phyloP scores from a whole-genome alignment of 2,797 vertebrate genomes.

The Urophycis tenuis region DNA sequence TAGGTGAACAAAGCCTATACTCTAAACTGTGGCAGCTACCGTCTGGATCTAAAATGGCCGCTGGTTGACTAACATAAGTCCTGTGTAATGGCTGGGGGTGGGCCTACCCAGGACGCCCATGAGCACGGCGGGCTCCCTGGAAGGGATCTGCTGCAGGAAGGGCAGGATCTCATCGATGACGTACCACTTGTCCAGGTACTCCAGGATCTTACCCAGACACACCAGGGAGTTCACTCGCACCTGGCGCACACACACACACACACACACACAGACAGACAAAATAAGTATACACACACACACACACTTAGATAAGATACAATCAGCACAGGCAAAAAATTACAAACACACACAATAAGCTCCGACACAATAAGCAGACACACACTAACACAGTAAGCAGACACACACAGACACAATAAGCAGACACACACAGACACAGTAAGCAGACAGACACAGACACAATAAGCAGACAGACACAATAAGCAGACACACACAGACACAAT shows the following conservation, averaged over 20 bases:
- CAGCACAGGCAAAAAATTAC: no score
- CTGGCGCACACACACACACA: no score
- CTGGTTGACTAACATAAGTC: neutral
- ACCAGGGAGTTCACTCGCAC: slow-evolving; percentile 97
- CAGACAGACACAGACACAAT: neutral
- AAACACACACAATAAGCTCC: no score
- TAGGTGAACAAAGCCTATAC: no score
- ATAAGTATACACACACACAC: neutral
- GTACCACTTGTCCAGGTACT: slow-evolving; percentile 98
- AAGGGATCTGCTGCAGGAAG: slow-evolving; percentile 96
- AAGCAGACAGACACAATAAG: neutral
- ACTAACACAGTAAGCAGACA: no score
- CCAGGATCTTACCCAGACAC: slow-evolving; percentile 96
- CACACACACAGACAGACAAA: neutral
- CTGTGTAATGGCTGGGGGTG: neutral
- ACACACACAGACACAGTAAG: neutral
- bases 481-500: neutral
- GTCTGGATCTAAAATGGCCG: no score
- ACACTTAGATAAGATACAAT: no score
- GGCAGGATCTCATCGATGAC: slow-evolving; percentile 98
- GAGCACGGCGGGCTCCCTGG: slow-evolving; percentile 94
- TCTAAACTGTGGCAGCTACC: no score
- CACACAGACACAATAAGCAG: no score
- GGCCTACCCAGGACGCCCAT: slow-evolving; percentile 94
- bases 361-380: neutral